Evolutionary conservation across 2,113 vertebrate species (phyloP), one percentile per base, ranked within the genome.

Genomic region (Acanthochromis polyacanthus): DNA sequence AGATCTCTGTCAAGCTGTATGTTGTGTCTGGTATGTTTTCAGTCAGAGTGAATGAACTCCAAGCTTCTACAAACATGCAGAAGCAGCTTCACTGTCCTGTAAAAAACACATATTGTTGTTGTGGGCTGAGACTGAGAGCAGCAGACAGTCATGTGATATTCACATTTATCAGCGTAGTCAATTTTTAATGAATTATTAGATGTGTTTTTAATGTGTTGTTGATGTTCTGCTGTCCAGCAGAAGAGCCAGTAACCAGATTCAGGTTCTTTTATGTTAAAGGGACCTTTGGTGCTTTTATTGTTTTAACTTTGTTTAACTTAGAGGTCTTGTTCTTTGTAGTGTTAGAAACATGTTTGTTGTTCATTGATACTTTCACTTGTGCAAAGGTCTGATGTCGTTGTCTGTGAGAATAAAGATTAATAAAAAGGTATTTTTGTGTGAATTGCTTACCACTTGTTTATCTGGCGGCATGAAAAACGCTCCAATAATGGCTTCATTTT

Each of bases 191-290:
- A 12, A 17, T 53, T 23, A 51, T 68, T 1, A 53, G 32, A 19
- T 0, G 22, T 68, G 50, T 55, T 15, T 5, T 40, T 25, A 38
- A 15, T 20, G 32, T 53, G 32, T 53, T 19, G 17, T 50, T 12
- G 30, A 72, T 30, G 50, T 75, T 64, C 78, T 70, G 71, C 30
- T 1, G 19, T 12, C 4, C n/a, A 65, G 59, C 76, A 71, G 68
- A 62, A 68, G 55, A 60, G n/a, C 53, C 69, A 15, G 68, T 48
- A 66, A 66, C 69, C 78, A 55, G 50, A 62, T 63, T 22, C 40
- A 51, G 57, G 43, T 55, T 62, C 70, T 51, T 75, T 81, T 40
- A 32, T 0, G 17, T 56, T 63, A 32, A 62, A 81, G 58, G 64
- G 58, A 51, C 22, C 1, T 69, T 20, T 51, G 40, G 50, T 70